Evolutionary conservation across 2,797 vertebrate species (phyloP).

Genomic region (Fringilla coelebs): DNA sequence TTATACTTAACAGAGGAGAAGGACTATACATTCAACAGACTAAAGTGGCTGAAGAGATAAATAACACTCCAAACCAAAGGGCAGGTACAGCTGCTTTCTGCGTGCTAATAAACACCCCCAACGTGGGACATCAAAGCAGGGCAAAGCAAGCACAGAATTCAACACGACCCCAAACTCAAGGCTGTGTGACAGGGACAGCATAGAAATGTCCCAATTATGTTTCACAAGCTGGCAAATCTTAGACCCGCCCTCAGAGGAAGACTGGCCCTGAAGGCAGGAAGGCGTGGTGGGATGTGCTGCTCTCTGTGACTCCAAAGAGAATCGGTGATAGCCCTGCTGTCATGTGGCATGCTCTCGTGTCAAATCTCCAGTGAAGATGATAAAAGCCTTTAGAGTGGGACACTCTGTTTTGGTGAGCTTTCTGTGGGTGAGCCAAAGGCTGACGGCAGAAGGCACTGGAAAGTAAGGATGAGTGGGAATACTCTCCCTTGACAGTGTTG

Average conservation of each 20-base stretch:
- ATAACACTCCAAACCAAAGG: background rate
- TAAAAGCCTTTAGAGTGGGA: background rate
- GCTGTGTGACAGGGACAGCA: background rate
- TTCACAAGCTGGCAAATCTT: slow-evolving; percentile 22
- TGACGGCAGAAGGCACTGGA: background rate
- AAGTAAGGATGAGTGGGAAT: background rate
- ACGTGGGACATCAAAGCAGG: background rate
- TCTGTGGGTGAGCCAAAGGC: background rate
- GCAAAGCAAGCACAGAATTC: slow-evolving; percentile 4
- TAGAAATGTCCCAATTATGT: background rate
- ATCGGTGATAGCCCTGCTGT: background rate
- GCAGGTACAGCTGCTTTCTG: background rate
- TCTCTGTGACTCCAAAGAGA: background rate
- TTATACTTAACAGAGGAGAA: background rate
- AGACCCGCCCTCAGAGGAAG: background rate
- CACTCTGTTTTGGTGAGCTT: background rate
- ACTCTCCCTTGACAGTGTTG: background rate
- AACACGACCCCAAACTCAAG: slow-evolving; percentile 4
- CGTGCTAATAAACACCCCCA: background rate
- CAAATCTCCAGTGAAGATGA: background rate
- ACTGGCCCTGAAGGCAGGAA: background rate
- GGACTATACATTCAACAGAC: background rate
- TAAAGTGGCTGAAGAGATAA: background rate
- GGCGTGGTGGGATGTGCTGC: rapidly evolving
- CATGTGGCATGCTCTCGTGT: background rate